These are phyloP conservation scores for Calliphora vomitoria DNA, from an alignment of 2,888 invertebrate species.

Conservation along the genomic window DNA sequence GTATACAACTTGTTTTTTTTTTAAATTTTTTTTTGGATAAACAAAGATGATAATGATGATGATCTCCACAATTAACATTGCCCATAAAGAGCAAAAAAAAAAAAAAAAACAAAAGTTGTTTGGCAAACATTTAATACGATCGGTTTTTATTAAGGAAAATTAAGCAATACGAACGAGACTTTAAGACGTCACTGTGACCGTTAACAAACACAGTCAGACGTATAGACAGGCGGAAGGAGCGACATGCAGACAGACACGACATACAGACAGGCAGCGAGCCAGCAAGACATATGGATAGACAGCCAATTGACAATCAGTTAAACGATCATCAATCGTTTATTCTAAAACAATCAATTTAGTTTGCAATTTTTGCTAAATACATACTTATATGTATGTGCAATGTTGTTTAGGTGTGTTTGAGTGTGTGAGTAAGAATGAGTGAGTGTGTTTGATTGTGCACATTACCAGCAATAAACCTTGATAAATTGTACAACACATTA, in stretches of 20 bases:
- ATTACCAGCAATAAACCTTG: constrained; percentile 59
- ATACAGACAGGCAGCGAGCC: constrained; percentile 2
- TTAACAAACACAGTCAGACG: constrained; percentile 40
- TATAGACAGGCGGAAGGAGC: constrained; percentile 34
- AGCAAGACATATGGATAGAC: constrained; percentile 54
- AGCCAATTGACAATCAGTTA: constrained; percentile 62
- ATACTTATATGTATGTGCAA: background rate
- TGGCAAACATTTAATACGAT: constrained; percentile 43
- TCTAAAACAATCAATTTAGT: constrained; percentile 54
- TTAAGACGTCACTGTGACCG: constrained; percentile 65
- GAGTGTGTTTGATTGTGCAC: background rate
- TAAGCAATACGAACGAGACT: constrained; percentile 62
- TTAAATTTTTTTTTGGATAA: background rate
- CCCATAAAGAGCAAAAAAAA: background rate
- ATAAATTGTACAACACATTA: constrained; percentile 52
- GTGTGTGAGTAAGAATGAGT: background rate
- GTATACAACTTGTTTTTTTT: constrained; percentile 56
- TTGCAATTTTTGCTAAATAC: constrained; percentile 48
- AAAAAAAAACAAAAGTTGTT: background rate
- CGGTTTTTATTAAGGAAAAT: constrained; percentile 46
- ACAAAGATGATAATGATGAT: constrained; percentile 13
- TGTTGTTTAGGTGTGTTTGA: background rate
- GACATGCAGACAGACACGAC: constrained; percentile 16
- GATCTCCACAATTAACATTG: constrained; percentile 35
- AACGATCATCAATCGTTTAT: constrained; percentile 63